A percentile compares a stretch with the other conserved stretches of the same genome.
Evolutionary conservation across 2,113 vertebrate species (phyloP).

Genomic region (Bombycilla garrulus): DNA sequence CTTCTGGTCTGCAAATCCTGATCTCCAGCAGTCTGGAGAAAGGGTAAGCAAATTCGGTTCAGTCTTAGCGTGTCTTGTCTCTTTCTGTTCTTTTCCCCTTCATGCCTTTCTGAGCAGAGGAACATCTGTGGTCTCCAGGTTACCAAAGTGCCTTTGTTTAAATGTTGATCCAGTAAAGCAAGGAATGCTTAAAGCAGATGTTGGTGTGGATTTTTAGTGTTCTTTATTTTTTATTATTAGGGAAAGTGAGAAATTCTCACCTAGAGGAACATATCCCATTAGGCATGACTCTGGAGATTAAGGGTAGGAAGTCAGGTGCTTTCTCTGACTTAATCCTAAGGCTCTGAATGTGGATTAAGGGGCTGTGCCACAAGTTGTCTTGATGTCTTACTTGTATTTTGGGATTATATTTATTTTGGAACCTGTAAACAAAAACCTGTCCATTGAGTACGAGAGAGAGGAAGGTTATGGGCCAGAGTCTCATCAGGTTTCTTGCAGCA

Average conservation of each 20-base stretch:
- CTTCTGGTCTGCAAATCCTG: neutral
- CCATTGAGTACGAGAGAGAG: neutral
- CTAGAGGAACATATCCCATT: neutral
- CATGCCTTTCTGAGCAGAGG: neutral
- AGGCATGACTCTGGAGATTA: slow-evolving; percentile 12
- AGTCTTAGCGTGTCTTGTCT: neutral
- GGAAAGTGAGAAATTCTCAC: slow-evolving; percentile 35
- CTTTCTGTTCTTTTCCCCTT: neutral
- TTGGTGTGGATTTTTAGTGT: neutral
- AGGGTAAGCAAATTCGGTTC: neutral
- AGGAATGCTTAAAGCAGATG: neutral
- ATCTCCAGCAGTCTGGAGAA: neutral
- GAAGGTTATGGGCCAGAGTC: neutral
- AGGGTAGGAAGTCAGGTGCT: slow-evolving; percentile 23
- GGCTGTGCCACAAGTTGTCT: neutral
- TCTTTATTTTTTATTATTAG: neutral
- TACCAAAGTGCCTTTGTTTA: slow-evolving; percentile 10
- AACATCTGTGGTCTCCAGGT: neutral
- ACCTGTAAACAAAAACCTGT: neutral
- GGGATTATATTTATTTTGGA: slow-evolving; percentile 2
- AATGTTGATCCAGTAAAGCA: neutral
- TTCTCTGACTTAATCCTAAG: slow-evolving; percentile 14
- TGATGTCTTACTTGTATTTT: neutral
- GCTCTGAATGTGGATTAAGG: neutral
- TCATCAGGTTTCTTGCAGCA: neutral